Evolutionary conservation across 2,888 invertebrate genomes (phyloP).

Genomic region (Empis stercorea): DNA sequence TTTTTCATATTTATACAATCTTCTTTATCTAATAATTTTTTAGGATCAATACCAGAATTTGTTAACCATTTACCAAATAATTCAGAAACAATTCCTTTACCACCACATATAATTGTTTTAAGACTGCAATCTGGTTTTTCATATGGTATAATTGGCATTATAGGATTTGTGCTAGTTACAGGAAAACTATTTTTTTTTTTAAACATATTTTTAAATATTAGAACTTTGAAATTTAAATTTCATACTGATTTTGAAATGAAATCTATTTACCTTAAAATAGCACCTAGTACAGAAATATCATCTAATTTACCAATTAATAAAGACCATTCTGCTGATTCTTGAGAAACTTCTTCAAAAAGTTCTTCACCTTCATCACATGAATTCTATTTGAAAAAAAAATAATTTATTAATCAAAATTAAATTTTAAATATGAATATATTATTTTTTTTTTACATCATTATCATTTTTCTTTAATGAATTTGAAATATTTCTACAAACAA

Average conservation of each 20-base stretch:
- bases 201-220: constrained; percentile 34
- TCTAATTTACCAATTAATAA: constrained; percentile 78
- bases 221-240: too few species aligned
- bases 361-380: constrained; percentile 42
- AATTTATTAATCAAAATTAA: too few species aligned
- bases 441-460: neutral
- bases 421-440: too few species aligned
- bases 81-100: constrained; percentile 77
- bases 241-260: too few species aligned
- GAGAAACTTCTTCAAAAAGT: constrained; percentile 69
- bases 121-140: constrained; percentile 49
- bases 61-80: constrained; percentile 78
- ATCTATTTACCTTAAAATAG: constrained; percentile 45
- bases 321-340: constrained; percentile 79
- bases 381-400: neutral
- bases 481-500: constrained; percentile 68
- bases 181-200: constrained; percentile 18
- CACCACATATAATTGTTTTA: constrained; percentile 49
- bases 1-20: neutral
- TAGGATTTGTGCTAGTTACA: constrained; percentile 20
- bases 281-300: constrained; percentile 66
- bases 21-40: constrained; percentile 38
- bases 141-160: constrained; percentile 43
- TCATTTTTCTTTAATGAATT: constrained; percentile 12
- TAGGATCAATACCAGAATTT: constrained; percentile 55